Base-by-base conservation (phyloP, 2,797 vertebrate genomes). In the Toxotes lorentzi region DNA sequence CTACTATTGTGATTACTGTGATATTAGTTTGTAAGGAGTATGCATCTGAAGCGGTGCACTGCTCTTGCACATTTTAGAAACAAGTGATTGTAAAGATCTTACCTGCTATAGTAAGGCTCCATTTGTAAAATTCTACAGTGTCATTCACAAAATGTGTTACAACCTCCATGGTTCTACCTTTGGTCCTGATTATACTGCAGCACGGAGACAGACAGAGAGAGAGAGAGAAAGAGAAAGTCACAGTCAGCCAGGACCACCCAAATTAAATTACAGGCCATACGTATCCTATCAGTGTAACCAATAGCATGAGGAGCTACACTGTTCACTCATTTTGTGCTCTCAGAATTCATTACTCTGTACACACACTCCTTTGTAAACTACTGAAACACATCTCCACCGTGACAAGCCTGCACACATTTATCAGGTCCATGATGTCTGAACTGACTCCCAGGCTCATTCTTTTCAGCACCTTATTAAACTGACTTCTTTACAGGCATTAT, bases 21-120 rank as follows among this genome's bases (percentile, higher is more conserved):
- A 17, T 45, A 16, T 21, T 16, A 17, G 7, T n/a, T 12, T 45
- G 12, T 45, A 2, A 47, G 9, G 13, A 38, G 21, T 27, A 9
- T 61, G 24, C 30, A 0, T 54, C 23, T 62, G 34, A 56, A 66
- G 5, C 9, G 23, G 13, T 9, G 63, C n/a, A 17, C 7, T 30
- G n/a, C 53, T 62, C 43, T 23, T 32, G 4, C 5, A 4, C 47
- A n/a, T 53, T 45, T 50, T 57, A 27, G 3, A 65, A 72, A 56
- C 45, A 16, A 43, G 35, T 35, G 27, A 70, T 11, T 43, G 32
- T 41, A 58, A 53, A 69, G 24, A 14, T 62, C 89, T 95, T 96
- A 98, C 98, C 97, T 97, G 97, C 95, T 95, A 99, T 97, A 93
- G 95, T 96, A 96, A 97, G 96, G 92, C 96, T 96, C 98, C 98